Evolutionary conservation across 2,113 vertebrate species (phyloP).

Genomic region (Halichoerus grypus): DNA sequence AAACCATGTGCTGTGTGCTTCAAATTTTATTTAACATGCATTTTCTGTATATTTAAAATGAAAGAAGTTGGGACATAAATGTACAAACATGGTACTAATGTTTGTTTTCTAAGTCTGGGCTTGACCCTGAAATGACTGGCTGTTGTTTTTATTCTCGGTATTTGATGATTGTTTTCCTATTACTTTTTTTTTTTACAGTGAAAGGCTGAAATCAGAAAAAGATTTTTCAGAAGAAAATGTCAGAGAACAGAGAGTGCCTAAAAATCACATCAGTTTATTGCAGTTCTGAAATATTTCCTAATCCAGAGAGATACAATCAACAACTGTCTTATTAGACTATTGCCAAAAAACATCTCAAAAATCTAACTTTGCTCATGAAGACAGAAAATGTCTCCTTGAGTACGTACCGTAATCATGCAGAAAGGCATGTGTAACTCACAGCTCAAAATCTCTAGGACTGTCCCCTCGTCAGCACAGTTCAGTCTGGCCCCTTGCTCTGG

Average conservation of each 20-base stretch:
- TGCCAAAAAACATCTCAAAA: background rate
- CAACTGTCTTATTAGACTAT: background rate
- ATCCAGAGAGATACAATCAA: constrained; percentile 27
- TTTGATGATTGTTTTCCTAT: background rate
- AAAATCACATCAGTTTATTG: constrained; percentile 24
- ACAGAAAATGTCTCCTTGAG: background rate
- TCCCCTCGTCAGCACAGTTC: background rate
- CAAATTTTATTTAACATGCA: background rate
- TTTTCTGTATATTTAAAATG: background rate
- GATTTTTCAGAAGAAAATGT: constrained; percentile 12
- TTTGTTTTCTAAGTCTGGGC: background rate
- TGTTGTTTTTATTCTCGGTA: background rate
- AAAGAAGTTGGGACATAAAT: constrained; percentile 4
- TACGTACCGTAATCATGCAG: background rate
- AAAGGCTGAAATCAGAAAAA: constrained; percentile 53
- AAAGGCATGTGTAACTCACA: background rate
- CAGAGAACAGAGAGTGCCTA: constrained; percentile 4
- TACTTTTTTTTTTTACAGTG: background rate
- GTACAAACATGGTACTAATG: background rate
- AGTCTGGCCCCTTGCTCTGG: background rate
- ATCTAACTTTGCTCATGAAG: background rate
- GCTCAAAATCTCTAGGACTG: background rate
- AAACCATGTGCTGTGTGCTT: background rate
- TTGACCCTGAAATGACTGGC: background rate
- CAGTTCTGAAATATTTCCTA: background rate